Conservation (phyloP, 2,888 invertebrate species). For the Marasmarcha lunaedactyla region DNA sequence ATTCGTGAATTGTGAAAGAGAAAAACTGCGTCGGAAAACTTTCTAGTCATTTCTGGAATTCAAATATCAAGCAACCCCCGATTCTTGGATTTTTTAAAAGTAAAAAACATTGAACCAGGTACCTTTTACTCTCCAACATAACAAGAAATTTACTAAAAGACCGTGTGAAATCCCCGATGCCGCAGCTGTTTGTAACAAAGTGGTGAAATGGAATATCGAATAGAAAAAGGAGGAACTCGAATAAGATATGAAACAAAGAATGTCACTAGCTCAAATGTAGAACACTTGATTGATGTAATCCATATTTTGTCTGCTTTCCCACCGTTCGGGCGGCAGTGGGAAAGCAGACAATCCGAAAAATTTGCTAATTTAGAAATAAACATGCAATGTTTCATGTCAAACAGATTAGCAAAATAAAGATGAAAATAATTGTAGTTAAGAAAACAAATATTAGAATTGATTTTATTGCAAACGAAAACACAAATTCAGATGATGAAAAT, state of each 20-base stretch:
- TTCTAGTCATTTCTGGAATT: too few species aligned
- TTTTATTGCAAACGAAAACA: neutral
- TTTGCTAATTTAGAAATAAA: conserved; percentile 5
- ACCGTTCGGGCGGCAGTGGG: conserved; percentile 45
- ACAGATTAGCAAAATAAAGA: too few species aligned
- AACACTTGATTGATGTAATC: conserved; percentile 9
- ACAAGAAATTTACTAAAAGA: conserved; percentile 18
- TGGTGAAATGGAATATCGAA: conserved; percentile 1
- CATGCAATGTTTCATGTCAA: conserved; percentile 22
- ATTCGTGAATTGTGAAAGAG: too few species aligned
- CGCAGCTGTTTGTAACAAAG: neutral
- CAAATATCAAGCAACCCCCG: conserved; percentile 23
- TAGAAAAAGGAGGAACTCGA: neutral
- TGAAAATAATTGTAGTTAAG: too few species aligned
- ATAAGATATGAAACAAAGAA: conserved; percentile 6
- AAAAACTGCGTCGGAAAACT: too few species aligned
- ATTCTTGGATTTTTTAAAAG: conserved; percentile 51
- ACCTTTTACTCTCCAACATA: conserved; percentile 22
- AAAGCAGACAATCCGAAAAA: conserved; percentile 12
- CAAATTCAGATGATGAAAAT: neutral
- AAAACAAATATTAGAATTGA: neutral
- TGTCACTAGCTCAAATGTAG: conserved; percentile 8
- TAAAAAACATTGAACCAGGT: conserved; percentile 57
- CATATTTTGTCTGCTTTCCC: conserved; percentile 18
- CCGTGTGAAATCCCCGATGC: too few species aligned